Evolutionary conservation across 53 echinoderm and acorn worm species (phyloP).

Genomic region (Astropecten irregularis): DNA sequence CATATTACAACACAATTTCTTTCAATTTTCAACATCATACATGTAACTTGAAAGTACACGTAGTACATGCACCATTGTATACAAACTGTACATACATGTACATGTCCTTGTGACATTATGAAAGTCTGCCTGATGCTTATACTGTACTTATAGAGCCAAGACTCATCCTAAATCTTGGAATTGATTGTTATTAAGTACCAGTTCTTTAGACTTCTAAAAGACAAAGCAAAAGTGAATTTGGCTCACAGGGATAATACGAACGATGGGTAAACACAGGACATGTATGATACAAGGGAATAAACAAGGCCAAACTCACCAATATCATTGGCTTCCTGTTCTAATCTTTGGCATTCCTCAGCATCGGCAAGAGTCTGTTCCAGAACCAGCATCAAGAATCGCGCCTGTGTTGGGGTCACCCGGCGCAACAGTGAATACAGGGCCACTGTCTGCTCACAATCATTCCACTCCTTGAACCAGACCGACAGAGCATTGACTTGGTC

Average conservation of each 20-base stretch:
- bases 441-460: constrained; percentile 96
- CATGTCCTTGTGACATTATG: background rate
- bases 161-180: too few relatives aligned
- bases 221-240: too few relatives aligned
- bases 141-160: too few relatives aligned
- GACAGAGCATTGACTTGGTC: constrained; percentile 91
- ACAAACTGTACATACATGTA: background rate
- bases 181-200: too few relatives aligned
- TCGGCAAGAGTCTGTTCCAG: constrained; percentile 89
- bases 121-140: too few relatives aligned
- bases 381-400: constrained; percentile 86
- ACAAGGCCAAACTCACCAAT: constrained; percentile 87
- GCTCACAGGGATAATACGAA: too few relatives aligned
- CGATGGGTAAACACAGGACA: too few relatives aligned
- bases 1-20: background rate
- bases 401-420: constrained; percentile 85
- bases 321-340: constrained; percentile 94
- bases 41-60: too few relatives aligned
- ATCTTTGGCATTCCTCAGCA: constrained; percentile 70
- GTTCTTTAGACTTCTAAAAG: too few relatives aligned
- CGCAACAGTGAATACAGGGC: constrained; percentile 89
- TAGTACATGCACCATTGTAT: background rate
- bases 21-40: background rate
- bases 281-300: too few relatives aligned
- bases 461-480: constrained; percentile 97